These are phyloP conservation scores for Sarcophaga bullata DNA, from an alignment of 1,140 invertebrate species.

Conservation along the genomic window DNA sequence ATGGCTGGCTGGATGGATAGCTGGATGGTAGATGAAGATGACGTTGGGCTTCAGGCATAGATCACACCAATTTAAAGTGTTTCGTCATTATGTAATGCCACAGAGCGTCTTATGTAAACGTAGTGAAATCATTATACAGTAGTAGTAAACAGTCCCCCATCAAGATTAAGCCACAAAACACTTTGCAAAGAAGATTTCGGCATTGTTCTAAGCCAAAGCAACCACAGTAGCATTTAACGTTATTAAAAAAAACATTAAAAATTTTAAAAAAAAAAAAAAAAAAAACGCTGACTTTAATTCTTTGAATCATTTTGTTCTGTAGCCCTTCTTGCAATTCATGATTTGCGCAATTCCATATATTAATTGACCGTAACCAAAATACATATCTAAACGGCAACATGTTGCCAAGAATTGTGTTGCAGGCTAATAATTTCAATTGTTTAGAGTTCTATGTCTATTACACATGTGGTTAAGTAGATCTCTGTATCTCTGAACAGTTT, in stretches of 20 bases:
- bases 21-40: not conserved
- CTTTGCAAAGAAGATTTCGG: not conserved
- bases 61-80: slow-evolving; percentile 14
- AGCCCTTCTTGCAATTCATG: not conserved
- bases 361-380: slow-evolving; percentile 15
- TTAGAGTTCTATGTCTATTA: no score
- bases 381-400: no score
- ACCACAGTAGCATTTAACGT: not conserved
- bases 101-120: not conserved
- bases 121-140: not conserved
- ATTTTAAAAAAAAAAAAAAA: not conserved
- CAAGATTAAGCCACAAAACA: not conserved
- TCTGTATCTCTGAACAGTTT: no score
- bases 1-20: not conserved
- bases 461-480: no score
- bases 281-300: slow-evolving; percentile 12
- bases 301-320: not conserved
- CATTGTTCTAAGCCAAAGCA: not conserved
- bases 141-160: not conserved
- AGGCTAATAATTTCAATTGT: no score
- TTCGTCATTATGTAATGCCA: not conserved
- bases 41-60: not conserved
- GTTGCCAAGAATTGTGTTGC: no score
- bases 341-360: not conserved
- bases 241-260: not conserved